Base-by-base conservation (phyloP, 2,888 invertebrate species). In the Tiliacea citrago region DNA sequence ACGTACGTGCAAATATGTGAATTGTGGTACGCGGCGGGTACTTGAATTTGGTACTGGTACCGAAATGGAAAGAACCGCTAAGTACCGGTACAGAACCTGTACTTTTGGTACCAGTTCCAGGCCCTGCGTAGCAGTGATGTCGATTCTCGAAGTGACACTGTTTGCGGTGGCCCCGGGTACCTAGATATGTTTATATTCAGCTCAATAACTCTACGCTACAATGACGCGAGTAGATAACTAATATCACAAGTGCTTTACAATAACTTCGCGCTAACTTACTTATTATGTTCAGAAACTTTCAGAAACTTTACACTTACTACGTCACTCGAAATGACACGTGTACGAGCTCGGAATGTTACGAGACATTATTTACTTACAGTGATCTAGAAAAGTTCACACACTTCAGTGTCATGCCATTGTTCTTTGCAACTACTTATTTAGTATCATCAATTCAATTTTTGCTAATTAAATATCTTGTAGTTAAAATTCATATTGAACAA, bases 181-280 rank as follows among this genome's bases (percentile, higher is more conserved):
- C 39, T 39, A 39, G 39, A 39, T 78, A 77, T 71, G 49, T 83
- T 76, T 81, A 67, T 83, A 76, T 79, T 88, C 47, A 75, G 57
- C 73, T 84, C 68, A 83, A 68, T 68, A 75, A 71, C n/a, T n/a
- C n/a, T n/a, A n/a, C 72, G 83, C 61, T 77, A 72, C 62, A 79
- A 72, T 74, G 74, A 75, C 61, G 74, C 74, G 69, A 82, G 71
- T 75, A 60, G 73, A 84, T 74, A 69, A 75, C 58, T 79, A 80
- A 86, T 84, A 86, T 86, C 87, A 86, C 88, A 86, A 84, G 72
- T 73, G 81, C 72, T 86, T 85, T 55, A 70, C 62, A 68, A 51
- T 67, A 75, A 51, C 58, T 66, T 61, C 67, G 67, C 81, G 70
- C 85, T 60, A 75, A 61, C 73, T 84, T 84, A 73, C 49, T 55